Percentiles rank a stretch among this genome's conserved stretches.
Evolutionary conservation across 2,888 invertebrate genomes (phyloP).

Genomic region (Mantis religiosa): DNA sequence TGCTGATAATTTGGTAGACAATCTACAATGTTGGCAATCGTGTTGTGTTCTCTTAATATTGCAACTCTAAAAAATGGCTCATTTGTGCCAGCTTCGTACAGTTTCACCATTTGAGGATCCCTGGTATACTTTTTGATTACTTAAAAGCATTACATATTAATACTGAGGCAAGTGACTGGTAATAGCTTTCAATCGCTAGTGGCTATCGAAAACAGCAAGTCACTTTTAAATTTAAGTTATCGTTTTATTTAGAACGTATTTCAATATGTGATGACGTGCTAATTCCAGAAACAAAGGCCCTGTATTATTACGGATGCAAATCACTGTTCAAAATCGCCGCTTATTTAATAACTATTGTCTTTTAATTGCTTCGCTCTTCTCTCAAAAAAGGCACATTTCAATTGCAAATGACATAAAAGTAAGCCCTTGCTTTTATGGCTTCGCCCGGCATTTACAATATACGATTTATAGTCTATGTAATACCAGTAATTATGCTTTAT

Average conservation of each 20-base stretch:
- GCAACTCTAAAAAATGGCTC: too few species aligned
- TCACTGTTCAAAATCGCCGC: neutral
- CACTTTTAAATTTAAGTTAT: neutral
- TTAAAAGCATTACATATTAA: too few species aligned
- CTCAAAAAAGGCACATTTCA: neutral
- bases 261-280: neutral
- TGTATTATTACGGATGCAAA: neutral
- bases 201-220: too few species aligned
- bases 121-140: too few species aligned
- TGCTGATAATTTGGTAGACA: too few species aligned
- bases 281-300: neutral
- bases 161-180: too few species aligned
- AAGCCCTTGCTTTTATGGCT: neutral
- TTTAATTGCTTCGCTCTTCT: neutral
- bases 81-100: too few species aligned
- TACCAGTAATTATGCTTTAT: neutral
- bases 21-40: too few species aligned
- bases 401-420: neutral
- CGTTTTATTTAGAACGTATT: neutral
- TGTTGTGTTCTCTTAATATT: too few species aligned
- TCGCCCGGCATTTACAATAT: neutral
- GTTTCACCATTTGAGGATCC: too few species aligned
- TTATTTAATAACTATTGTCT: neutral
- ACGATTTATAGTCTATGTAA: neutral
- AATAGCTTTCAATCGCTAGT: too few species aligned